These are phyloP conservation scores for Romanogobio albipinnatus DNA, from an alignment of 2,113 vertebrate species.

Conservation along the genomic window DNA sequence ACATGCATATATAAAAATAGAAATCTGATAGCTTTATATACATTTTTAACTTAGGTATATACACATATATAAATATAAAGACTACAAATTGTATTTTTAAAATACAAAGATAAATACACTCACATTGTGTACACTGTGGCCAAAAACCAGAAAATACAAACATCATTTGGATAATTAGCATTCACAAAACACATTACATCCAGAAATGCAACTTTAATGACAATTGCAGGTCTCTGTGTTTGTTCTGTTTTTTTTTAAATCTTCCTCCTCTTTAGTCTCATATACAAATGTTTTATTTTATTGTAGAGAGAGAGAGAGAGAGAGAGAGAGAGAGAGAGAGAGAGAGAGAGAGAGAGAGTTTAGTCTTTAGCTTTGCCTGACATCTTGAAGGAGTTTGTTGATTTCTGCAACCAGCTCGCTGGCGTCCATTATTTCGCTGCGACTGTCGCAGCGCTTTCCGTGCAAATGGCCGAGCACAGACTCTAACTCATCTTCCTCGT, in stretches of 20 bases:
- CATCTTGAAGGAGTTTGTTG: conserved; percentile 96
- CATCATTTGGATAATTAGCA: conserved; percentile 93
- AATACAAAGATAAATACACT: conserved; percentile 99
- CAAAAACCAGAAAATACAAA: conserved; percentile 89
- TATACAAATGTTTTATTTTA: conserved; percentile 64
- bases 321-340: neutral
- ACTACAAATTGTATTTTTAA: conserved; percentile 99
- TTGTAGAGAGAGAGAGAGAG: neutral
- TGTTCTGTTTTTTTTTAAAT: conserved; percentile 37
- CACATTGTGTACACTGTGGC: conserved; percentile 94
- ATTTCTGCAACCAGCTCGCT: conserved; percentile 98
- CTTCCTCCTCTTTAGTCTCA: conserved; percentile 22
- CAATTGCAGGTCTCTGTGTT: conserved; percentile 81
- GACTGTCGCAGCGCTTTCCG: conserved; percentile 81
- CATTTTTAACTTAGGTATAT: conserved; percentile 65
- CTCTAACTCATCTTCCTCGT: conserved; percentile 96
- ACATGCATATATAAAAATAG: conserved; percentile 98
- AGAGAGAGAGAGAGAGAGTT: neutral
- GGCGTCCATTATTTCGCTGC: conserved; percentile 96
- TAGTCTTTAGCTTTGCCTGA: conserved; percentile 86
- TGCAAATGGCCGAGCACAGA: conserved; percentile 91
- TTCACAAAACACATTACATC: conserved; percentile 97
- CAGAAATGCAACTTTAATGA: conserved; percentile 92
- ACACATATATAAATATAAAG: conserved; percentile 94
- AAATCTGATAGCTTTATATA: conserved; percentile 93